Evolutionary conservation across 2,797 vertebrate genomes (phyloP).

Genomic region (Spinibarbus caldwelli): DNA sequence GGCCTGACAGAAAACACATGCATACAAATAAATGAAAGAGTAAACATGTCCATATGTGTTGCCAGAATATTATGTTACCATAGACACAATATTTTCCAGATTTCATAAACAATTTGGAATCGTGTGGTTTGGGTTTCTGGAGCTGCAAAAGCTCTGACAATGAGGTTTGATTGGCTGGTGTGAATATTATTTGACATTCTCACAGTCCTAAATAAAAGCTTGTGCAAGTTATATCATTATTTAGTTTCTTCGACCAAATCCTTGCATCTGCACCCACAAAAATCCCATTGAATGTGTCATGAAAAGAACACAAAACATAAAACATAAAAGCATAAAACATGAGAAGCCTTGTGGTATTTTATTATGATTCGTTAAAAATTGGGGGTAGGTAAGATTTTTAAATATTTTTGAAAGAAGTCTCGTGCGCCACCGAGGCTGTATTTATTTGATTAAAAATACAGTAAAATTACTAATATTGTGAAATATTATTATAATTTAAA

Average conservation of each 20-base stretch:
- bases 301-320: background rate
- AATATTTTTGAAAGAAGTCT: background rate
- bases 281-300: background rate
- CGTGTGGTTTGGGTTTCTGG: constrained; percentile 28
- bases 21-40: constrained; percentile 29
- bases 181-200: background rate
- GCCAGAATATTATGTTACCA: constrained; percentile 21
- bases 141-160: constrained; percentile 2
- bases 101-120: constrained; percentile 43
- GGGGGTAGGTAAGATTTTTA: background rate
- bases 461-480: no score
- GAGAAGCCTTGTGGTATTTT: background rate
- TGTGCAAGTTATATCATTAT: background rate
- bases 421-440: background rate
- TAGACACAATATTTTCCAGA: constrained; percentile 20
- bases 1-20: constrained; percentile 86
- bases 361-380: background rate
- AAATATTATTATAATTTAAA: background rate
- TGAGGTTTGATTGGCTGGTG: background rate
- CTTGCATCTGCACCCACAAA: constrained; percentile 4
- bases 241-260: background rate
- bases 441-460: no score
- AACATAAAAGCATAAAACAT: background rate
- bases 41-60: constrained; percentile 28
- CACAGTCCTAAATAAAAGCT: background rate